Base-by-base conservation (phyloP, 2,888 invertebrate genomes). In the Physocephala rufipes region DNA sequence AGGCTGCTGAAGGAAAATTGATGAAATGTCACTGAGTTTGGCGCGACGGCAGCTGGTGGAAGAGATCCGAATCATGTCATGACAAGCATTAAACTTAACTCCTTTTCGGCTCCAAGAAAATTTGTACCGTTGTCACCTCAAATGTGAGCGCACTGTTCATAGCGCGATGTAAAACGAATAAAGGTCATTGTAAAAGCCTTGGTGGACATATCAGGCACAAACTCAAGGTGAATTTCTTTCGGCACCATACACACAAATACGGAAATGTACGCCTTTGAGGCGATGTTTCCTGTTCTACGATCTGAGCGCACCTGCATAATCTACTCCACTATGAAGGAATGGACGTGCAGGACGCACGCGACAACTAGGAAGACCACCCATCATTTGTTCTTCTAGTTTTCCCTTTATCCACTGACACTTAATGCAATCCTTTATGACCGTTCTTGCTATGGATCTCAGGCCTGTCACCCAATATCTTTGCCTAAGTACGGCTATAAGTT, bases 91-190 rank as follows among this genome's bases (percentile, higher is more conserved):
- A n/a, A n/a, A n/a, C n/a, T 36, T 4, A 36, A 9, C 9, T 67
- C 67, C 47, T 30, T 64, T 5, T 47, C 61, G 1, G 66, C 70
- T 2, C 70, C 67, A 0, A 64, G 49, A 53, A 74, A 71, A 24
- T 62, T 71, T 0, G 55, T 73, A 13, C 74, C 74, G 19, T 74
- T 74, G 28, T 74, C 70, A 0, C 71, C 74, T 49, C 73, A 71
- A 0, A 74, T 12, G n/a, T 73, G 55, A 1, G 53, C n/a, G 0
- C 74, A 73, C 16, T 72, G 74, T 24, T 73, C 75, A 24, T 74
- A 67, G n/a, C 74, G 51, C 1, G 74, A 47, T n/a, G 71, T 63
- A 45, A 72, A 74, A 15, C 75, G 36, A 19, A 12, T 43, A 45
- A 76, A 75, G 0, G 59, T 26, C 9, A n/a, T 1, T 59, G n/a